phyloP scores from a whole-genome alignment of 2,888 invertebrate genomes.

The Meliscaeva auricollis region DNA sequence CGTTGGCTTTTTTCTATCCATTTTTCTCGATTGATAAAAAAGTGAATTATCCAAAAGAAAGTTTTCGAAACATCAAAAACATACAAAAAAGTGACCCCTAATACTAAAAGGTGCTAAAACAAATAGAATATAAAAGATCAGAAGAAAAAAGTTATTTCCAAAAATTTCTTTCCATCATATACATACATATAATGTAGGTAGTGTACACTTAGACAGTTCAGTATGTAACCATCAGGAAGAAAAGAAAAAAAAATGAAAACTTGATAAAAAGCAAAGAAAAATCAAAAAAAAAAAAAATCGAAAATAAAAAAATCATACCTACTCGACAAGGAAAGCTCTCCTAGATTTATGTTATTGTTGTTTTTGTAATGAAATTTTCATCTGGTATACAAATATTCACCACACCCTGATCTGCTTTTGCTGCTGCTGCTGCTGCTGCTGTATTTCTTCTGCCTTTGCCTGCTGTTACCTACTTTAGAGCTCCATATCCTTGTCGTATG shows the following conservation, averaged over 20 bases:
- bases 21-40: neutral
- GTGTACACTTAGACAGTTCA: slow-evolving; percentile 15
- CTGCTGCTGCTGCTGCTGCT: slow-evolving; percentile 44
- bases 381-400: slow-evolving; percentile 75
- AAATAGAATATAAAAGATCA: neutral
- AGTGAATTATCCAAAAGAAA: neutral
- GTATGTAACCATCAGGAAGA: slow-evolving; percentile 50
- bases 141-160: neutral
- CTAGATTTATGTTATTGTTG: slow-evolving; percentile 46
- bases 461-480: slow-evolving; percentile 60
- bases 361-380: slow-evolving; percentile 68
- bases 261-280: slow-evolving; percentile 34
- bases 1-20: neutral
- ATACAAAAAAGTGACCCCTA: neutral
- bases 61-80: neutral
- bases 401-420: slow-evolving; percentile 74
- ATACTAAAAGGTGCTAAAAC: neutral
- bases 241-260: slow-evolving; percentile 46
- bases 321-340: slow-evolving; percentile 65
- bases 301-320: slow-evolving; percentile 31
- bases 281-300: slow-evolving; percentile 35
- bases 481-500: slow-evolving; percentile 60
- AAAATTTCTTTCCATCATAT: slow-evolving; percentile 20
- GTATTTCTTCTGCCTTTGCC: slow-evolving; percentile 11
- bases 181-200: no score